Conservation (phyloP, 2,797 vertebrate species). For the Diceros bicornis region DNA sequence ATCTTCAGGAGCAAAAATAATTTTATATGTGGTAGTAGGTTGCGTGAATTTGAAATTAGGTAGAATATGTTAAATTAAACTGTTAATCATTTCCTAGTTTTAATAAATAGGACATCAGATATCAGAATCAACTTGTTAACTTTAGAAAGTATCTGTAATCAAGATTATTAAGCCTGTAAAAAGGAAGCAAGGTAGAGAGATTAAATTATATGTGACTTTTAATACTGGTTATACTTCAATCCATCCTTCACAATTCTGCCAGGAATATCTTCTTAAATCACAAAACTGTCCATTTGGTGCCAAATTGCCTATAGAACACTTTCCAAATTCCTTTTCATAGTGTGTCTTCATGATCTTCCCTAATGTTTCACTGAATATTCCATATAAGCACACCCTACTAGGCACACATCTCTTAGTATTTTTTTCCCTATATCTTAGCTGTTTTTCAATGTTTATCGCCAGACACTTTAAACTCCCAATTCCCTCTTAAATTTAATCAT, state of each 20-base stretch:
- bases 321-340: not conserved
- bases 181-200: not conserved
- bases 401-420: not conserved
- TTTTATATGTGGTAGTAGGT: not conserved
- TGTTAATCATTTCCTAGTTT: constrained; percentile 60
- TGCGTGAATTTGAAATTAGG: not conserved
- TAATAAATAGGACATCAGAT: constrained; percentile 54
- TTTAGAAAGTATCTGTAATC: constrained; percentile 29
- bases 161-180: constrained; percentile 60
- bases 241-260: not conserved
- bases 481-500: not conserved
- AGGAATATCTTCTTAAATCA: not conserved
- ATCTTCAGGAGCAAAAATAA: not conserved
- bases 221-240: constrained; percentile 3
- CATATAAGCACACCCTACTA: not conserved
- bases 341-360: not conserved
- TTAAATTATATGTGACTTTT: constrained; percentile 54
- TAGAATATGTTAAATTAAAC: constrained; percentile 45
- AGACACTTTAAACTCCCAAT: not conserved
- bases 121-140: constrained; percentile 36
- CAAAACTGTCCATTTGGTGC: not conserved
- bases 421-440: not conserved
- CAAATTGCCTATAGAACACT: not conserved
- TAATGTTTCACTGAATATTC: not conserved
- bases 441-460: not conserved